These are phyloP conservation scores for Mantis religiosa DNA, from an alignment of 2,888 invertebrate species.

Conservation along the genomic window DNA sequence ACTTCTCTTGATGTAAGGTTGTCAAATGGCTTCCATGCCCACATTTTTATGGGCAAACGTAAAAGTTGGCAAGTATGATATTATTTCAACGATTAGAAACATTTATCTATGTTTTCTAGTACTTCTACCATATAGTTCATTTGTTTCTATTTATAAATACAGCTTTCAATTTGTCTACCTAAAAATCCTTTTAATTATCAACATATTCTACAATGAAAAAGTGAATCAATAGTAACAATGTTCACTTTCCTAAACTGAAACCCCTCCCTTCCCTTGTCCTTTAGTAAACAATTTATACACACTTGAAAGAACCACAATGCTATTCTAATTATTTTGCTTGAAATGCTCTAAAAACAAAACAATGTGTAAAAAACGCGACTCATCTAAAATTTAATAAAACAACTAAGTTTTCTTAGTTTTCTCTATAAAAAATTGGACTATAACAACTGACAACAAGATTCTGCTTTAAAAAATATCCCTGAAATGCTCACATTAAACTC, in stretches of 20 bases:
- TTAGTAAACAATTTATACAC: background rate
- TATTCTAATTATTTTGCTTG: background rate
- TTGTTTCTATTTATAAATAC: background rate
- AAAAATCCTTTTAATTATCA: background rate
- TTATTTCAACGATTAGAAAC: background rate
- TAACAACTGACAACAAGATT: background rate
- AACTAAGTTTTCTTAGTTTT: background rate
- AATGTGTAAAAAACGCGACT: too few relatives aligned
- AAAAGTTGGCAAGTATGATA: too few relatives aligned
- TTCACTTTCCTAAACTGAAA: background rate
- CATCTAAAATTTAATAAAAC: too few relatives aligned
- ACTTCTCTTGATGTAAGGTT: too few relatives aligned
- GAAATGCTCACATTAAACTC: background rate
- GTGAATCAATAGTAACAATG: background rate
- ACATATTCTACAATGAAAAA: background rate
- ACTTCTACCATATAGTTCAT: background rate
- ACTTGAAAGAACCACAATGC: background rate
- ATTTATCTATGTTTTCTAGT: background rate
- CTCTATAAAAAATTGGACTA: background rate
- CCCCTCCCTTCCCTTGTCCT: too few relatives aligned
- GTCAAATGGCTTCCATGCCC: too few relatives aligned
- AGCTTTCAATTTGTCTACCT: background rate
- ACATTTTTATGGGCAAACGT: too few relatives aligned
- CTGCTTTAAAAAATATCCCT: background rate
- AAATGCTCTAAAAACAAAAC: background rate